Evolutionary conservation across 2,797 vertebrate species (phyloP), one percentile per base, ranked within the genome.

Genomic region (Odontamblyopus rebecca): DNA sequence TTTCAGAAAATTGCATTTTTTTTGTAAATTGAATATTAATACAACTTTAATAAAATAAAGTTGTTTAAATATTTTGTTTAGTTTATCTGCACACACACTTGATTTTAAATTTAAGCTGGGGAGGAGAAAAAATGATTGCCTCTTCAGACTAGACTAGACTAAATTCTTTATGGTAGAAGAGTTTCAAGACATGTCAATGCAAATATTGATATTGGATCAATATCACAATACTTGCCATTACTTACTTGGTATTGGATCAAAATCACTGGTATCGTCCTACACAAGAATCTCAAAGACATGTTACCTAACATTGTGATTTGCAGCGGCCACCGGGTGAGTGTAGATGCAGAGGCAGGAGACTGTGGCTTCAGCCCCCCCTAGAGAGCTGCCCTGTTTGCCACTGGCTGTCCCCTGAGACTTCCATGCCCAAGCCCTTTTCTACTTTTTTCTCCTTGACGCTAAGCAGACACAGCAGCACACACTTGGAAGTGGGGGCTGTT

Each of bases 391-490:
- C 77, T 74, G 82, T 61, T 75, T 81, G 73, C 87, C 85, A 81
- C 73, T 86, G 83, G 83, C 69, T 73, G 80, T 84, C 83, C 86
- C 86, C 79, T 18, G 27, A 70, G 81, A 83, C 78, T 69, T 85
- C 54, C 12, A 76, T 86, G 85, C 85, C 81, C 78, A 71, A 75
- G 76, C 79, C 85, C 80, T 86, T 88, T 82, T 72, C 82, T 89
- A 82, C 74, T 82, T 84, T 79, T 74, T 57, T 68, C 64, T 83
- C 73, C 62, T 78, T 86, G 89, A 92, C 81, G 85, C 81, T 88
- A 90, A 91, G 83, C 91, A 93, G 89, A 92, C 75, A 81, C 87
- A 90, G 85, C 82, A 85, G 77, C 85, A 74, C 85, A 74, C 71
- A 83, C 79, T 78, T 62, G 70, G 66, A 70, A 73, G 78, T 50